phyloP scores from a whole-genome alignment of 2,113 vertebrate species.

The Siniperca chuatsi region DNA sequence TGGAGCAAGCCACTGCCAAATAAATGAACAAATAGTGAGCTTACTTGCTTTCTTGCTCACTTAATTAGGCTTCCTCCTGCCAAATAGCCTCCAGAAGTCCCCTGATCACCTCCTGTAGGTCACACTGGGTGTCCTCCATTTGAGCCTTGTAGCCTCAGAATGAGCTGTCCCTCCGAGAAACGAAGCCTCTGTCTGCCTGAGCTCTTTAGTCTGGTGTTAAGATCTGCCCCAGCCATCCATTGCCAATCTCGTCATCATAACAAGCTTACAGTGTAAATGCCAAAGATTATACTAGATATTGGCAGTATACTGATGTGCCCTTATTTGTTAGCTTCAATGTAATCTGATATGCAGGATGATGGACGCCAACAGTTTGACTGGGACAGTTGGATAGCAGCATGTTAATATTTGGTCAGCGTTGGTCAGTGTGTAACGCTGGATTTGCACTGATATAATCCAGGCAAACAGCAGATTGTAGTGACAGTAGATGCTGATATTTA shows the following conservation, averaged over 20 bases:
- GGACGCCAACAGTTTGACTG: constrained; percentile 47
- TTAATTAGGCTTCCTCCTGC: constrained; percentile 57
- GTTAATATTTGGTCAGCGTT: constrained; percentile 68
- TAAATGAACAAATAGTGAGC: constrained; percentile 67
- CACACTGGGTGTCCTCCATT: constrained; percentile 31
- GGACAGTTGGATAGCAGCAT: constrained; percentile 40
- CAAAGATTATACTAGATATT: constrained; percentile 63
- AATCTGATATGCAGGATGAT: constrained; percentile 60
- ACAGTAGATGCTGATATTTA: constrained; percentile 44
- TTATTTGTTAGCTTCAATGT: constrained; percentile 59
- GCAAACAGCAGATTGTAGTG: constrained; percentile 38
- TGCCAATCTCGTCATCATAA: constrained; percentile 71
- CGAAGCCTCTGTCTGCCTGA: constrained; percentile 50
- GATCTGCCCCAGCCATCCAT: constrained; percentile 54
- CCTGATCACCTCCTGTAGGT: constrained; percentile 36
- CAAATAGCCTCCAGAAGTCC: constrained; percentile 52
- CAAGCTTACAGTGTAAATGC: constrained; percentile 70
- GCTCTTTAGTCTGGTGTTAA: constrained; percentile 65
- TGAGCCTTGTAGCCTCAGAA: constrained; percentile 30
- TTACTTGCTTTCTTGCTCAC: constrained; percentile 51
- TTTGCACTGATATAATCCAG: constrained; percentile 55
- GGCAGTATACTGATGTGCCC: constrained; percentile 45
- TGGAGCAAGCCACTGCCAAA: constrained; percentile 56
- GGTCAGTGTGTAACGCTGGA: constrained; percentile 24
- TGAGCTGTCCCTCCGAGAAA: constrained; percentile 47